Conservation (phyloP, 2,888 invertebrate genomes). For the Cantharis lateralis region DNA sequence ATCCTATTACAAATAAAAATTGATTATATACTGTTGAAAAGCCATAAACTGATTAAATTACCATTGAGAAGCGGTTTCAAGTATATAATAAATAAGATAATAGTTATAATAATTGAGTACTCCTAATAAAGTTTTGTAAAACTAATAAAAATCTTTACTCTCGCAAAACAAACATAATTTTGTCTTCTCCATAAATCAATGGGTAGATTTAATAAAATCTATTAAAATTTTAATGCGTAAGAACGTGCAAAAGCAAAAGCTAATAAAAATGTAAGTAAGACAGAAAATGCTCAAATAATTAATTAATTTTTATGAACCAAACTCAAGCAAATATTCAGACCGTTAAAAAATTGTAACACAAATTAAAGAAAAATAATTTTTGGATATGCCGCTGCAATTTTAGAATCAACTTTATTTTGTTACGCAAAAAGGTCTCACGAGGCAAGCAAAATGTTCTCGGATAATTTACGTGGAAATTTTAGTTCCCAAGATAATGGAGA, state of each 20-base stretch:
- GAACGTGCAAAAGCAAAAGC: background rate
- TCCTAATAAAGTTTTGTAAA: too few species aligned
- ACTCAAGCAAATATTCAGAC: background rate
- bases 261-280: background rate
- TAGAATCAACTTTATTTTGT: too few species aligned
- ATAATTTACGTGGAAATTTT: background rate
- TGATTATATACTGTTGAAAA: too few species aligned
- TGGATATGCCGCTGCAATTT: background rate
- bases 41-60: too few species aligned
- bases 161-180: too few species aligned
- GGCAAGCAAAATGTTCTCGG: background rate
- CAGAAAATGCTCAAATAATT: background rate
- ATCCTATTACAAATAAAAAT: too few species aligned
- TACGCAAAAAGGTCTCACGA: background rate
- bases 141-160: too few species aligned
- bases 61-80: too few species aligned
- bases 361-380: too few species aligned
- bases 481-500: background rate
- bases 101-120: too few species aligned
- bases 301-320: background rate
- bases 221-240: background rate
- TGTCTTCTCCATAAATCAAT: too few species aligned
- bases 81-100: too few species aligned
- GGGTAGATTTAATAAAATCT: background rate
- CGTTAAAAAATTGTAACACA: background rate